phyloP scores from a whole-genome alignment of 1,140 invertebrate species.

The Ectropis grisescens region DNA sequence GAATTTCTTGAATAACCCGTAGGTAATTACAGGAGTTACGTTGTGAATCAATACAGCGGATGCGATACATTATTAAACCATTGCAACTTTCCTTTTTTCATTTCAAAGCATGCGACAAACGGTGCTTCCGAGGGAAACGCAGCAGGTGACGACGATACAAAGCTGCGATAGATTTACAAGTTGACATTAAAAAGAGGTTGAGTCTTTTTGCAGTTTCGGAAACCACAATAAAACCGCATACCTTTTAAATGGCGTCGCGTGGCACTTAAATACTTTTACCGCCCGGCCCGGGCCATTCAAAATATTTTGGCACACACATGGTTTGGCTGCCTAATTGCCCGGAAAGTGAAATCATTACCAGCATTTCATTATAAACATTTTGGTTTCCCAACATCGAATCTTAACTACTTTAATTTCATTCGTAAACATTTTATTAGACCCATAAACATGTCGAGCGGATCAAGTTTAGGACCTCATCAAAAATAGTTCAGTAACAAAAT shows the following conservation, averaged over 20 bases:
- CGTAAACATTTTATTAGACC: slow-evolving; percentile 20
- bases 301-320: slow-evolving; percentile 22
- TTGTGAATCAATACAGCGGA: too few species aligned
- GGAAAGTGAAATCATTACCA: slow-evolving; percentile 11
- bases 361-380: slow-evolving; percentile 7
- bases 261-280: slow-evolving; percentile 34
- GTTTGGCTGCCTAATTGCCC: slow-evolving; percentile 14
- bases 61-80: not conserved
- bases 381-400: not conserved
- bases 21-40: too few species aligned
- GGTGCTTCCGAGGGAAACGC: slow-evolving; percentile 1
- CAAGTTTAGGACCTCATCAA: slow-evolving; percentile 23
- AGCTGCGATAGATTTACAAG: slow-evolving; percentile 33
- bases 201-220: slow-evolving; percentile 35
- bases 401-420: not conserved
- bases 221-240: slow-evolving; percentile 54
- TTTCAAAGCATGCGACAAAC: slow-evolving; percentile 13
- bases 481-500: slow-evolving; percentile 26
- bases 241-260: slow-evolving; percentile 36
- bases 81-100: slow-evolving; percentile 14
- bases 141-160: slow-evolving; percentile 39
- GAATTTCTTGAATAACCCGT: too few species aligned
- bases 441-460: slow-evolving; percentile 40
- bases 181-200: slow-evolving; percentile 33
- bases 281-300: slow-evolving; percentile 16